phyloP scores from a whole-genome alignment of 2,113 vertebrate species.

The Addax nasomaculatus region DNA sequence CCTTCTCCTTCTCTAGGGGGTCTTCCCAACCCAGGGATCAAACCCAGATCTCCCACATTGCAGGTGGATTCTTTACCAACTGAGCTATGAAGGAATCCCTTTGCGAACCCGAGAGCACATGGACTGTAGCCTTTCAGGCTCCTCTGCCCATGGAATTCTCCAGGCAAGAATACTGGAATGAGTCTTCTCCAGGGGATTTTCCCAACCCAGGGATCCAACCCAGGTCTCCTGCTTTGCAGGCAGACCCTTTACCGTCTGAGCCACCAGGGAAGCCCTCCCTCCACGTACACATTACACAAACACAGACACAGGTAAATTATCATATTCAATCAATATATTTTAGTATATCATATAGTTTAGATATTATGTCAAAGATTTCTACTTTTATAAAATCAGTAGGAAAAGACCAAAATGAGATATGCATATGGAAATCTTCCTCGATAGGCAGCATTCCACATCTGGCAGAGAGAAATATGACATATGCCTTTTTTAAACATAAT shows the following conservation, averaged over 20 bases:
- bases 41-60: background rate
- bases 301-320: background rate
- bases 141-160: background rate
- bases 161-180: background rate
- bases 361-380: background rate
- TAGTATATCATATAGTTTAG: background rate
- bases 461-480: background rate
- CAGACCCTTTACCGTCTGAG: background rate
- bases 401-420: background rate
- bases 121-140: background rate
- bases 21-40: background rate
- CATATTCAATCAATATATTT: background rate
- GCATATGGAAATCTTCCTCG: background rate
- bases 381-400: background rate
- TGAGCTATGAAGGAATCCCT: background rate
- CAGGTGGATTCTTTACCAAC: background rate
- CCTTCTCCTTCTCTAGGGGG: background rate
- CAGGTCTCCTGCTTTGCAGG: background rate
- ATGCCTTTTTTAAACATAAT: background rate
- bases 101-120: fast-evolving
- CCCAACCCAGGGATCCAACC: background rate
- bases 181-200: background rate
- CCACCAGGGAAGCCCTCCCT: background rate
- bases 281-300: background rate
- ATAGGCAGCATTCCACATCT: background rate